Conservation (phyloP, 1,140 invertebrate species). For the Rhopalosiphum maidis region DNA sequence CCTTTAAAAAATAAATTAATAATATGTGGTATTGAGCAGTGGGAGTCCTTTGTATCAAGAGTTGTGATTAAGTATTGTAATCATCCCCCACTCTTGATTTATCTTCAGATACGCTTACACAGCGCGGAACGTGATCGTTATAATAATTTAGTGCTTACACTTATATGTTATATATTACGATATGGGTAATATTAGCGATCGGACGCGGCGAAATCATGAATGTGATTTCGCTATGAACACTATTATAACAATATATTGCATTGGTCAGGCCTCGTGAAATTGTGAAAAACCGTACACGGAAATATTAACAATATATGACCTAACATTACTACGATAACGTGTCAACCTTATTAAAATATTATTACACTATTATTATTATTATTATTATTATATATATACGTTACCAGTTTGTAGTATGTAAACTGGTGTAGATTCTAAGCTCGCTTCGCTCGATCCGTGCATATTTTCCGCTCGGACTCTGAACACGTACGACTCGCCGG, state of each 20-base stretch:
- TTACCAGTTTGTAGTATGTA: conserved; percentile 59
- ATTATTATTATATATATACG: background rate
- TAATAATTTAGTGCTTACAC: background rate
- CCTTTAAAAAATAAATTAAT: background rate
- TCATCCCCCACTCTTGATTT: background rate
- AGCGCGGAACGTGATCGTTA: background rate
- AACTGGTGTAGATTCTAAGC: conserved; percentile 67
- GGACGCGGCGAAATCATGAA: background rate
- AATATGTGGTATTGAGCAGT: background rate
- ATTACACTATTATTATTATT: no score
- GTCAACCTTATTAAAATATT: no score
- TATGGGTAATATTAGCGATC: background rate
- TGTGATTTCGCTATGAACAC: background rate
- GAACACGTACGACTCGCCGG: conserved; percentile 72
- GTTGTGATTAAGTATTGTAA: background rate
- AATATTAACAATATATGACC: no score
- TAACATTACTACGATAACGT: no score
- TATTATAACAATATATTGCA: background rate
- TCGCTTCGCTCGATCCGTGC: conserved; percentile 77
- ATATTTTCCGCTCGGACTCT: conserved; percentile 79
- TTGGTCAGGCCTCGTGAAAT: background rate
- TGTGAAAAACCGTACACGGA: no score
- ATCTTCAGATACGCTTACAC: background rate
- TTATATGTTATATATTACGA: no score
- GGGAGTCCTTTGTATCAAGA: background rate